phyloP scores from a whole-genome alignment of 1,140 invertebrate genomes.

The Amphibalanus amphitrite region DNA sequence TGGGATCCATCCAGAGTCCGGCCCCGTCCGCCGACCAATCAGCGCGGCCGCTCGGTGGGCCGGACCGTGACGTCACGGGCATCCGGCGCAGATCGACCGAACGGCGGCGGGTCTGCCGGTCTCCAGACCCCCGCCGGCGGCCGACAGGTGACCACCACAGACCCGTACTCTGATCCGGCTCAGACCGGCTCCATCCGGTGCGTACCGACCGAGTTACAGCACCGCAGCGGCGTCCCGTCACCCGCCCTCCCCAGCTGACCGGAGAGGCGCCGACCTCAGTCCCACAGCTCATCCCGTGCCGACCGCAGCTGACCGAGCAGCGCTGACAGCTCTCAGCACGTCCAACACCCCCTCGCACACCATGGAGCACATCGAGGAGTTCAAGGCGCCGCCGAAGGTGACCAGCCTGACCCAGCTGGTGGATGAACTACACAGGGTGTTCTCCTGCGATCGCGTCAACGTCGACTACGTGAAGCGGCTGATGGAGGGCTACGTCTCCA shows the following conservation, averaged over 20 bases:
- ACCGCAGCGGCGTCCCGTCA: too few relatives aligned
- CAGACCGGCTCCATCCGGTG: neutral
- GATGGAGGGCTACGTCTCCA: conserved; percentile 71
- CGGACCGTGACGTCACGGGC: conserved; percentile 4
- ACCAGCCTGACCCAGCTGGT: conserved; percentile 51
- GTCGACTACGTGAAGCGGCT: conserved; percentile 70
- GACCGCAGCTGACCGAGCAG: too few relatives aligned
- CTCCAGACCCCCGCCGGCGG: neutral
- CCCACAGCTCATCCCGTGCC: too few relatives aligned
- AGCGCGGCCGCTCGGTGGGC: conserved; percentile 4
- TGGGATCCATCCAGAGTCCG: too few relatives aligned
- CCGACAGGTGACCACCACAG: too few relatives aligned
- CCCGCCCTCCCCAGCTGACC: too few relatives aligned
- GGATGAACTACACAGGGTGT: conserved; percentile 49
- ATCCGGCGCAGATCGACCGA: neutral
- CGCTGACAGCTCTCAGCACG: too few relatives aligned
- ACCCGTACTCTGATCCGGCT: neutral
- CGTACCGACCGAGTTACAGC: too few relatives aligned
- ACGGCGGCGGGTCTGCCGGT: neutral
- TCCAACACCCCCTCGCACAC: neutral
- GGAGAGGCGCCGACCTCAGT: too few relatives aligned
- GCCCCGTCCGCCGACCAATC: conserved; percentile 2
- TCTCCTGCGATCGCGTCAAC: conserved; percentile 58
- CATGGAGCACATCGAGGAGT: neutral
- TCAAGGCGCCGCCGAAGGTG: conserved; percentile 5